Base-by-base conservation (phyloP, 2,113 vertebrate species). In the Epinephelus lanceolatus region DNA sequence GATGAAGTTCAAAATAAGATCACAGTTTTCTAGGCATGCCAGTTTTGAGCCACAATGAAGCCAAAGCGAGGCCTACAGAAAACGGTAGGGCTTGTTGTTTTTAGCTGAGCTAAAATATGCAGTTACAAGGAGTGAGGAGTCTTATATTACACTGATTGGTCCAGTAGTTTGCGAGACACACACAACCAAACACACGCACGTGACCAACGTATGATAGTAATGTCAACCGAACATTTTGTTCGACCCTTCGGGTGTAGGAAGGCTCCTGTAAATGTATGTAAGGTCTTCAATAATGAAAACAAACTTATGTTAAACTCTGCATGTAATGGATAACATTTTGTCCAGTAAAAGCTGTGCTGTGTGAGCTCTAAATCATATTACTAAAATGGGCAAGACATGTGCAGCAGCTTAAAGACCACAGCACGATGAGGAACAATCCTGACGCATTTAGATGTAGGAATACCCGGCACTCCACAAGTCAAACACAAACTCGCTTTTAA, bases 401-500 rank as follows among this genome's bases (percentile, higher is more conserved):
- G 27, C 6, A 60, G 62, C 33, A 23, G 51, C 76, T 71, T 47
- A 61, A 82, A 80, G 23, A 67, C 21, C 52, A 65, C 57, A n/a
- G 30, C 1, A 60, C 71, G 72, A 79, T 7, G 27, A 78, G 65
- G 70, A 81, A 47, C 63, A 37, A 61, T 62, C 61, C 37, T 71
- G 62, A 84, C 80, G 80, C 42, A 56, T 79, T 76, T 75, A 66
- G 66, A 74, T 79, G 74, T 68, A 68, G 45, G 70, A 74, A 72
- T 61, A 81, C 74, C 66, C 83, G 70, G 63, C 42, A 42, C 80
- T 75, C 56, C 57, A 40, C 59, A 37, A 66, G 63, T 80, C 81
- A 85, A 79, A 88, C 85, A 82, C 77, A 85, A 63, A 77, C 65
- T 81, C 0, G 30, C 60, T 77, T 89, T 88, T 78, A 82, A 75